These are phyloP conservation scores for Crotalus helleri DNA, from an alignment of 2,113 vertebrate species.

Conservation along the genomic window DNA sequence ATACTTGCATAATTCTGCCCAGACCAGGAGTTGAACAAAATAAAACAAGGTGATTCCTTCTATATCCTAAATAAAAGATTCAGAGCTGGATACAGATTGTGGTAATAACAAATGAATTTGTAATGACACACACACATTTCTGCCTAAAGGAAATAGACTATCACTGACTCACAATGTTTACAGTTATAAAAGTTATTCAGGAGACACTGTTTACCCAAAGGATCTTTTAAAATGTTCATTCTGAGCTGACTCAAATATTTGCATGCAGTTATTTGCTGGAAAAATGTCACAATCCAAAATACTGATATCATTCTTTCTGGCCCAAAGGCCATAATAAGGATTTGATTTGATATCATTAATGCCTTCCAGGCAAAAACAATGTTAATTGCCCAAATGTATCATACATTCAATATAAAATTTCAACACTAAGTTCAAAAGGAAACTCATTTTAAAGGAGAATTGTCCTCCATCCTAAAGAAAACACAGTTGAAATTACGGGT, in stretches of 20 bases:
- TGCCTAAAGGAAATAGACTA: slow-evolving; percentile 22
- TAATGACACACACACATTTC: slow-evolving; percentile 33
- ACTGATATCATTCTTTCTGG: neutral
- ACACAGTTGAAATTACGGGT: neutral
- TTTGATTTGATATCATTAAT: neutral
- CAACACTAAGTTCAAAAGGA: neutral
- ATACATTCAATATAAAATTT: neutral
- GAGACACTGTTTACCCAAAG: slow-evolving; percentile 38
- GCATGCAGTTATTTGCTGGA: slow-evolving; percentile 29
- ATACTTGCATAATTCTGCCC: neutral
- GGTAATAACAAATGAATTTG: slow-evolving; percentile 20
- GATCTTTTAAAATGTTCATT: accelerated
- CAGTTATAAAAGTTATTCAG: slow-evolving; percentile 35
- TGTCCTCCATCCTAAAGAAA: neutral
- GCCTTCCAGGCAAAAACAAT: neutral
- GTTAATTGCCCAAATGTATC: slow-evolving; percentile 20
- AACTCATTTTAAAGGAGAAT: neutral
- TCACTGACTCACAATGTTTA: neutral
- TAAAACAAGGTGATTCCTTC: neutral
- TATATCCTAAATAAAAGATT: slow-evolving; percentile 11
- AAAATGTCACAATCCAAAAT: slow-evolving; percentile 23
- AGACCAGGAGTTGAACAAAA: neutral
- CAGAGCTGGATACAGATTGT: neutral
- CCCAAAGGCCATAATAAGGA: neutral
- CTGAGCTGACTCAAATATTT: slow-evolving; percentile 30